Percentiles rank a stretch among this genome's conserved stretches.
Evolutionary conservation across 2,113 vertebrate genomes (phyloP).

Genomic region (Oryctolagus cuniculus): mOryCun1.1 NC_091449.1:52820501-52821000

Average conservation of each 20-base stretch:
- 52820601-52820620: constrained; percentile 29
- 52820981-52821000: constrained; percentile 58
- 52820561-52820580: constrained; percentile 48
- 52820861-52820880: constrained; percentile 54
- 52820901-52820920: constrained; percentile 32
- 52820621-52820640: constrained; percentile 28
- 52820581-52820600: constrained; percentile 30
- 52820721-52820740: constrained; percentile 73
- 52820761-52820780: constrained; percentile 64
- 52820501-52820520: constrained; percentile 50
- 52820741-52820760: constrained; percentile 80
- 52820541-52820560: constrained; percentile 52
- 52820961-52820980: constrained; percentile 38
- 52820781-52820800: constrained; percentile 68
- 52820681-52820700: constrained; percentile 71
- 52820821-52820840: constrained; percentile 26
- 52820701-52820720: constrained; percentile 71
- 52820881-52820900: constrained; percentile 54
- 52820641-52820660: constrained; percentile 62
- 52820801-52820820: constrained; percentile 46
- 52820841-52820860: background rate
- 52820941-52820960: constrained; percentile 46
- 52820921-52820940: constrained; percentile 56
- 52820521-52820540: constrained; percentile 57
- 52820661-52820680: constrained; percentile 69